phyloP scores from a whole-genome alignment of 2,888 invertebrate species.

The Cinara cedri region DNA sequence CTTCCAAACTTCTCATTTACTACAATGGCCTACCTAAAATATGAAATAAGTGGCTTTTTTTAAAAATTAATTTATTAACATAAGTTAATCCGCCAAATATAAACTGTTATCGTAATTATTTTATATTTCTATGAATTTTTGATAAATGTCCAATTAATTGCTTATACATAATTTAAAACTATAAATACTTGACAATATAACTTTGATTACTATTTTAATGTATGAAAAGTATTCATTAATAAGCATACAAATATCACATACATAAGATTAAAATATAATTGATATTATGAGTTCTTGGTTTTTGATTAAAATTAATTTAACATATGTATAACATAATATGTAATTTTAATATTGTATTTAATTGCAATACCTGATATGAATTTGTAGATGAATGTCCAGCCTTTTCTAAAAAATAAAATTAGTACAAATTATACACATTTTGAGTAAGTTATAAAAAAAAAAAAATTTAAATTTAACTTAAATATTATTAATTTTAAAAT shows the following conservation, averaged over 20 bases:
- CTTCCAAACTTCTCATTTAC: too few relatives aligned
- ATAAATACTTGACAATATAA: too few relatives aligned
- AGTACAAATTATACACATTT: neutral
- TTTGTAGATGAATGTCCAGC: conserved; percentile 46
- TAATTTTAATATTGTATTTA: neutral
- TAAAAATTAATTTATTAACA: too few relatives aligned
- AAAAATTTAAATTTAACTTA: conserved; percentile 24
- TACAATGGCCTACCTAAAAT: too few relatives aligned
- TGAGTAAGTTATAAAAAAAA: neutral
- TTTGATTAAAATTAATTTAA: neutral
- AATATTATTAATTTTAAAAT: neutral
- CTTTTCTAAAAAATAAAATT: conserved; percentile 28
- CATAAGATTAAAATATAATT: neutral
- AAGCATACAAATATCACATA: neutral
- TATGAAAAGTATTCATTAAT: too few relatives aligned
- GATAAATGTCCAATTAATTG: too few relatives aligned
- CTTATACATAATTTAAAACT: too few relatives aligned
- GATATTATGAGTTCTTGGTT: neutral
- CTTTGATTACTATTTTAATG: too few relatives aligned
- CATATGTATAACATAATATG: neutral
- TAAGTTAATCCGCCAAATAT: too few relatives aligned
- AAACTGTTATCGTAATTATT: too few relatives aligned
- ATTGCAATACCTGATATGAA: conserved; percentile 42
- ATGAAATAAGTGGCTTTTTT: too few relatives aligned
- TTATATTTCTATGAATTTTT: too few relatives aligned